A percentile compares a stretch with the other conserved stretches of the same genome.
phyloP scores from a whole-genome alignment of 2,797 vertebrate species.

The Neosalanx taihuensis region DNA sequence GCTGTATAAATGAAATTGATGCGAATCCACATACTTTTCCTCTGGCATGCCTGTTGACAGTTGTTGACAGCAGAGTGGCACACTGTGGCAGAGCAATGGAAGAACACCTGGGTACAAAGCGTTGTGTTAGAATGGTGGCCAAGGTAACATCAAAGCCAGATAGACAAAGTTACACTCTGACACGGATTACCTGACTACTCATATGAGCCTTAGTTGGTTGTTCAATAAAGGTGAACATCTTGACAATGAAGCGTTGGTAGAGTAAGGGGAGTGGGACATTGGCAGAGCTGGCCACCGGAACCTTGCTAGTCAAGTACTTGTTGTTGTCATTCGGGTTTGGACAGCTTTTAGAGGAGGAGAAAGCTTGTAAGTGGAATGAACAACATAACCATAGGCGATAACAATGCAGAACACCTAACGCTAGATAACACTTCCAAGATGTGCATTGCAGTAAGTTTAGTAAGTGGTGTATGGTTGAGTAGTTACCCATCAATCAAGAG shows the following conservation, averaged over 20 bases:
- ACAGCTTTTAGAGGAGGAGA: slow-evolving; percentile 48
- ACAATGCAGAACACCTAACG: not conserved
- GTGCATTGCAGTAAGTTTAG: not conserved
- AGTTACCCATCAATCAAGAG: slow-evolving; percentile 61
- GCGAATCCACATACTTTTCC: not conserved
- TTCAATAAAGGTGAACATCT: slow-evolving; percentile 73
- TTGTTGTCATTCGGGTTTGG: slow-evolving; percentile 56
- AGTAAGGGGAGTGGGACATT: slow-evolving; percentile 45
- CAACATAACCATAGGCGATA: not conserved
- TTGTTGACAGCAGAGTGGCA: slow-evolving; percentile 37
- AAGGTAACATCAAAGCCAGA: not conserved
- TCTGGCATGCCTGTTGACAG: not conserved
- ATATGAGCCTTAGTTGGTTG: slow-evolving; percentile 13
- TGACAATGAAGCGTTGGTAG: slow-evolving; percentile 62
- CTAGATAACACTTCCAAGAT: not conserved
- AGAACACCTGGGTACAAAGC: slow-evolving; percentile 53
- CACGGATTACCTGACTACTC: slow-evolving; percentile 19
- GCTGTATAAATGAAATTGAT: too few relatives aligned
- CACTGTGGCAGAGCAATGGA: slow-evolving; percentile 64
- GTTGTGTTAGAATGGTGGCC: accelerated
- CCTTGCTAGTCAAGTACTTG: slow-evolving; percentile 49
- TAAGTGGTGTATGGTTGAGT: not conserved
- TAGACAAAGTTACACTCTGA: not conserved
- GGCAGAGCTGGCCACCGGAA: slow-evolving; percentile 48
- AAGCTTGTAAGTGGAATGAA: not conserved